phyloP scores from a whole-genome alignment of 2,888 invertebrate species.

The Merodon equestris region DNA sequence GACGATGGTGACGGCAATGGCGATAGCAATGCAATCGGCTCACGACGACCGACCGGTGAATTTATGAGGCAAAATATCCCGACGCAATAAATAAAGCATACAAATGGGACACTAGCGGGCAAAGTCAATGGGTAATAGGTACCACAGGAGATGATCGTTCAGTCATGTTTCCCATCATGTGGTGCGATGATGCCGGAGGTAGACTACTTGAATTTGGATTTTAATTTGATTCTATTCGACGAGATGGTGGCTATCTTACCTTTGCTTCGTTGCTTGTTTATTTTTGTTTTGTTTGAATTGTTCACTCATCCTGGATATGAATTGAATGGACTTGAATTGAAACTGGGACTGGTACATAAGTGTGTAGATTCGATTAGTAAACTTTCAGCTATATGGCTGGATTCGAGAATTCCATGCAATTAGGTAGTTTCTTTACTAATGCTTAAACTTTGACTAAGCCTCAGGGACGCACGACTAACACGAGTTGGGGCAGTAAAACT shows the following conservation, averaged over 20 bases:
- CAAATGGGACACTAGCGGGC: conserved; percentile 51
- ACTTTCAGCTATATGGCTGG: no score
- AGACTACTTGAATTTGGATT: conserved; percentile 52
- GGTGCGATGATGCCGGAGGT: conserved; percentile 31
- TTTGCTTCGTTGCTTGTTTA: conserved; percentile 27
- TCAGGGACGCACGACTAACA: no score
- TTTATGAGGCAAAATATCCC: conserved; percentile 55
- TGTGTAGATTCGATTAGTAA: no score
- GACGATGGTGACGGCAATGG: conserved; percentile 2
- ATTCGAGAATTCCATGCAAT: no score
- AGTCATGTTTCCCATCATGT: conserved; percentile 20
- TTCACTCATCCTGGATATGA: conserved; percentile 40
- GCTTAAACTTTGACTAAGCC: no score
- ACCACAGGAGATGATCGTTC: conserved; percentile 46
- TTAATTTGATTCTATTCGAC: conserved; percentile 50
- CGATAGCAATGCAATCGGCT: conserved; percentile 14
- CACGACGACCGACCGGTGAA: not conserved
- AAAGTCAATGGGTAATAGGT: conserved; percentile 55
- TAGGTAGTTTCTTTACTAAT: no score
- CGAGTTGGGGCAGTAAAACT: no score
- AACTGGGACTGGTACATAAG: conserved; percentile 19
- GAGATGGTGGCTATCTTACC: no score
- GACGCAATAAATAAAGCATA: conserved; percentile 48
- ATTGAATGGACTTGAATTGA: conserved; percentile 14
- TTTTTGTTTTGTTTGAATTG: conserved; percentile 22